phyloP scores from a whole-genome alignment of 2,797 vertebrate species.

The Falco rusticolus region DNA sequence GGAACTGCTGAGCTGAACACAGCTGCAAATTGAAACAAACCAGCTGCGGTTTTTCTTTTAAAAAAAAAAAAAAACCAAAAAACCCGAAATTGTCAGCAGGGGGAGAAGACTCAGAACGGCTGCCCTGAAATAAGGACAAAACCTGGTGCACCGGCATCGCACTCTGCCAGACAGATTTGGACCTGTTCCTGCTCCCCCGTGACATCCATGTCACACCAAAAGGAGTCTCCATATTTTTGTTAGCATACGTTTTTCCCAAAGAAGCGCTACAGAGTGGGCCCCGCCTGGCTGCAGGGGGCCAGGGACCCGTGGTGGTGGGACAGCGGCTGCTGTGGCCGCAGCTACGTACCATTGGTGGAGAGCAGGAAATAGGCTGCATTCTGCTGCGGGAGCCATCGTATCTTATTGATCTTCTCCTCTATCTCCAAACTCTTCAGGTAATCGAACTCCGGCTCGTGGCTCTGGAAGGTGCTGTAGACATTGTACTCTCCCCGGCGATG shows the following conservation, averaged over 20 bases:
- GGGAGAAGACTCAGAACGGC: not conserved
- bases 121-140: not conserved
- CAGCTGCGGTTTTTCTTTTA: not conserved
- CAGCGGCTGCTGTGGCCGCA: rapidly evolving
- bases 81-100: not conserved
- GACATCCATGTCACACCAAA: not conserved
- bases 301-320: rapidly evolving
- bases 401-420: slow-evolving; percentile 98
- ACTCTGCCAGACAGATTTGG: not conserved
- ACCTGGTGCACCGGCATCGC: rapidly evolving
- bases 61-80: not conserved
- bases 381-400: slow-evolving; percentile 96
- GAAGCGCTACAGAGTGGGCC: rapidly evolving
- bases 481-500: slow-evolving; percentile 95
- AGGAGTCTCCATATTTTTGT: rapidly evolving
- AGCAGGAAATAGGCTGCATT: slow-evolving; percentile 95
- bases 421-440: slow-evolving; percentile 98
- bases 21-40: slow-evolving; percentile 40
- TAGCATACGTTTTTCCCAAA: rapidly evolving
- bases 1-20: not conserved
- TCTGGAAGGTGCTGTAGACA: slow-evolving; percentile 99
- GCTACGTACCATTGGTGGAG: slow-evolving; percentile 90
- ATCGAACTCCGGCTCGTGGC: slow-evolving; percentile 97
- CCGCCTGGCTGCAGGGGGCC: rapidly evolving
- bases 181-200: not conserved